Conservation (phyloP, 2,888 invertebrate species). For the Drymonia ruficornis region DNA sequence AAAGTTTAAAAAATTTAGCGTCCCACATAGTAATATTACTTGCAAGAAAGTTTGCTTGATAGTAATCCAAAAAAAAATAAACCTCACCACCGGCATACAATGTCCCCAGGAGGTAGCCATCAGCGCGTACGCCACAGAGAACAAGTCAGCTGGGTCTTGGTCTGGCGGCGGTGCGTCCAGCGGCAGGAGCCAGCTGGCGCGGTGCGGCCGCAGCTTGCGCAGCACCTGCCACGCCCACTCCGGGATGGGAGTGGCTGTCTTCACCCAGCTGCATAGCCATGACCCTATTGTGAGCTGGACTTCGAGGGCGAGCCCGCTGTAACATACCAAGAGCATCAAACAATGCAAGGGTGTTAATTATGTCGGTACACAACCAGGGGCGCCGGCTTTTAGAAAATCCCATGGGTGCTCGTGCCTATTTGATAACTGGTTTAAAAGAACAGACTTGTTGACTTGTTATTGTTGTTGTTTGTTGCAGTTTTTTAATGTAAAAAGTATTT, state of each 20-base stretch:
- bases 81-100: constrained; percentile 70
- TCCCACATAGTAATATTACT: no score
- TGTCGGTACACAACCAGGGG: no score
- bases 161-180: constrained; percentile 52
- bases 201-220: constrained; percentile 58
- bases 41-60: no score
- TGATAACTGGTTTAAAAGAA: no score
- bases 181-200: constrained; percentile 54
- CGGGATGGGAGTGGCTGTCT: no score
- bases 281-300: constrained; percentile 57
- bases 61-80: not conserved
- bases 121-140: constrained; percentile 56
- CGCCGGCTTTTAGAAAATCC: not conserved
- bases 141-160: constrained; percentile 37
- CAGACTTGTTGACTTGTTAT: no score
- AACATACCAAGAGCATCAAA: constrained; percentile 8
- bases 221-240: constrained; percentile 68
- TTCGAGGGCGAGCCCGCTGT: constrained; percentile 65
- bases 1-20: no score
- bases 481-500: no score
- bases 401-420: no score
- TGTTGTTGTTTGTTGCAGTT: no score
- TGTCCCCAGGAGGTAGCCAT: constrained; percentile 71
- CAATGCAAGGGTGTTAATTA: no score
- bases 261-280: constrained; percentile 61